Evolutionary conservation across 1,140 invertebrate genomes (phyloP).

Genomic region (Odontomachus brunneus): DNA sequence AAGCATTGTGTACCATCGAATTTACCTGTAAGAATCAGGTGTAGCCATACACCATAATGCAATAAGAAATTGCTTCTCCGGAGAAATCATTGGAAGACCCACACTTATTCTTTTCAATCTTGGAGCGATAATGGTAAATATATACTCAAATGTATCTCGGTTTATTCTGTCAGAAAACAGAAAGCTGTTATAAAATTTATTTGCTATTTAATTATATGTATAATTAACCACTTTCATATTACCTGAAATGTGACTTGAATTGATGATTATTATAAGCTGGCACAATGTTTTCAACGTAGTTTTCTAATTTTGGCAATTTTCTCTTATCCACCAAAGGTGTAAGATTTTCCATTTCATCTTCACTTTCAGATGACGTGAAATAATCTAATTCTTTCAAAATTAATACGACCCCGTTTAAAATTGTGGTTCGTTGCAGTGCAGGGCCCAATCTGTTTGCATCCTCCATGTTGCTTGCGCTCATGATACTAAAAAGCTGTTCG

Average conservation of each 20-base stretch:
- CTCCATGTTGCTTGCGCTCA: too few species aligned
- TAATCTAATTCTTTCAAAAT: neutral
- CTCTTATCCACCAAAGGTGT: neutral
- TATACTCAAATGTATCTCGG: neutral
- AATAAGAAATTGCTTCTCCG: conserved; percentile 19
- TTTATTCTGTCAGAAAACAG: conserved; percentile 25
- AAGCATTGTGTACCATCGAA: too few species aligned
- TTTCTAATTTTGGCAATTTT: conserved; percentile 13
- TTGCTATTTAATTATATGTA: too few species aligned
- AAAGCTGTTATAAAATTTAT: conserved; percentile 1
- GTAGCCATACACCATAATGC: conserved; percentile 17
- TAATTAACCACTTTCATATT: conserved; percentile 5
- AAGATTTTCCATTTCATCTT: neutral
- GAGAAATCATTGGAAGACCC: conserved; percentile 12
- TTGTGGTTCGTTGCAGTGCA: conserved; percentile 1
- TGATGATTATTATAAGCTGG: neutral
- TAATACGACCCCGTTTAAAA: neutral
- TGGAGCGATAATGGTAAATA: neutral
- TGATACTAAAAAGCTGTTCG: too few species aligned
- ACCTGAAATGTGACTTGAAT: conserved; percentile 27
- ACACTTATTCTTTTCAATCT: neutral
- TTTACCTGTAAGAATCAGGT: conserved; percentile 31
- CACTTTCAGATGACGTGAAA: neutral
- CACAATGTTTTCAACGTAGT: conserved; percentile 5
- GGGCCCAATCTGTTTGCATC: too few species aligned